Evolutionary conservation across 2,797 vertebrate species (phyloP), one percentile per base, ranked within the genome.

Genomic region (Schizothorax lantsangensis): DNA sequence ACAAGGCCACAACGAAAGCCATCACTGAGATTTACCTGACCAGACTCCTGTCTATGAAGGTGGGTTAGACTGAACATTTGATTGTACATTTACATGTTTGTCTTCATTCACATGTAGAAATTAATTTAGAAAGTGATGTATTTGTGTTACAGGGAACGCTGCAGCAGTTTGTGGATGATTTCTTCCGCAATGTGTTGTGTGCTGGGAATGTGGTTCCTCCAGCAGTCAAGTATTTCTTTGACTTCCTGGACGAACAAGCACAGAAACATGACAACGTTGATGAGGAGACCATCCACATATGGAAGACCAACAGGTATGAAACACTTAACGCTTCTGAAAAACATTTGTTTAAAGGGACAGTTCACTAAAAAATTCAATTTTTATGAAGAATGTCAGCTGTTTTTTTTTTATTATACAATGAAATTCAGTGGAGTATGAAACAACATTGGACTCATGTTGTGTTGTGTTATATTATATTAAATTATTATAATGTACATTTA

Each of bases 21-120:
- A 99, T 99, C 93, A 99, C 98, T 0, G 98, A 99, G 95, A 98
- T 99, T 94, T 99, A 99, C 94, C 95, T 99, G 92, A 99, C 98
- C 2, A 95, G 98, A 89, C 97, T 99, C 88, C 97, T 99, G 2
- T 99, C 98, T 0, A 97, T 99, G 92, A 99, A 99, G 98, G 98
- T 99, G 94, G 26, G 8, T 40, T 72, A 26, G 45, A 21, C 23
- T 47, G n/a, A 45, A 33, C 30, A 5, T 81, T 81, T 36, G 10
- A 38, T 36, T 26, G 47, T 7, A 5, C 17, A 14, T 49, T 26
- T 54, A 21, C 7, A 1, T 33, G 17, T 21, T 52, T 78, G 30
- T 78, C 17, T 81, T 66, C 30, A 6, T 49, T 19, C 45, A 45
- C 1, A 26, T 71, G 23, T 38, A 26, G 26, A 38, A 15, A 15